phyloP scores from a whole-genome alignment of 2,797 vertebrate genomes.

The Allenopithecus nigroviridis region DNA sequence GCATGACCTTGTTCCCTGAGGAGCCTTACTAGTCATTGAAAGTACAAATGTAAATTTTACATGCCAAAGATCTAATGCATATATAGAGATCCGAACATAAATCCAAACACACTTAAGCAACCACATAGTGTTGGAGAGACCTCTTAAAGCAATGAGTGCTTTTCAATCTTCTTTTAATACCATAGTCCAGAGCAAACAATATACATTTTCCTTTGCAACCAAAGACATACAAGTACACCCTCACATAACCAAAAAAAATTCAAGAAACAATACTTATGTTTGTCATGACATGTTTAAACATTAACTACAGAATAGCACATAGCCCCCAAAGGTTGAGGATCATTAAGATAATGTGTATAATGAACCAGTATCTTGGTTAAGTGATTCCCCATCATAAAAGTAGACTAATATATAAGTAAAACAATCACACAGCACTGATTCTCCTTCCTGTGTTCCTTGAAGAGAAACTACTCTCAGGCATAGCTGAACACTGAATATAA shows the following conservation, averaged over 20 bases:
- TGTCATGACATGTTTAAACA: background rate
- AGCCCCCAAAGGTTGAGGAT: background rate
- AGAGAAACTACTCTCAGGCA: background rate
- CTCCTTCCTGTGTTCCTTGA: background rate
- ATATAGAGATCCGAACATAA: background rate
- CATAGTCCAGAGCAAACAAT: background rate
- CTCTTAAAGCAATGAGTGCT: background rate
- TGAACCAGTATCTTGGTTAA: background rate
- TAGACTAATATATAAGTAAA: background rate
- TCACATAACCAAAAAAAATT: background rate
- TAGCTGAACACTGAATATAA: background rate
- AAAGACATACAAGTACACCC: background rate
- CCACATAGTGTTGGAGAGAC: background rate
- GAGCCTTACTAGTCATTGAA: background rate
- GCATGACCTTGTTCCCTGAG: background rate
- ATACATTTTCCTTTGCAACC: background rate
- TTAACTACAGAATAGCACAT: background rate
- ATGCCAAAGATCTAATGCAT: background rate
- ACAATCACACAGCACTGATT: background rate
- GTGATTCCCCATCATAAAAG: background rate
- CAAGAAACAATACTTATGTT: background rate
- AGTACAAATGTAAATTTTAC: background rate
- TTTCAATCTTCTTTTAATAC: background rate
- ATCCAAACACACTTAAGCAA: background rate
- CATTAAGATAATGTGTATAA: background rate